Percentiles rank a stretch among this genome's conserved stretches.
Evolutionary conservation across 2,888 invertebrate genomes (phyloP).

Genomic region (Timema cristinae): DNA sequence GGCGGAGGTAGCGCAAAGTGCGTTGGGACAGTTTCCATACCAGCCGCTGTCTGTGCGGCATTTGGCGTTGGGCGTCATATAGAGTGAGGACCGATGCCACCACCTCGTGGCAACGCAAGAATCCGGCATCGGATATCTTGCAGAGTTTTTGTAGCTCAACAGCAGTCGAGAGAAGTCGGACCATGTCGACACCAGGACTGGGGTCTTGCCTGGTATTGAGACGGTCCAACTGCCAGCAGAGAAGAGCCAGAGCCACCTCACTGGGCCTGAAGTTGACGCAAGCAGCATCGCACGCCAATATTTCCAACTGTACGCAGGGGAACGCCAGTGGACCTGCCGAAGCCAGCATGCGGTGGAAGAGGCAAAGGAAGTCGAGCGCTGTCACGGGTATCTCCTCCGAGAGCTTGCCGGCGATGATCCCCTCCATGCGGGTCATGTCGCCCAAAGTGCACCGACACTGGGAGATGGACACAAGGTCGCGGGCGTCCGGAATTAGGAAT

Average conservation of each 20-base stretch:
- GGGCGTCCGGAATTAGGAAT: slow-evolving; percentile 36
- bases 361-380: slow-evolving; percentile 64
- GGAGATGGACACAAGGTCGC: slow-evolving; percentile 63
- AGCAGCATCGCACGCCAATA: slow-evolving; percentile 68
- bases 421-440: slow-evolving; percentile 83
- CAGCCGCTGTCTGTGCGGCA: slow-evolving; percentile 66
- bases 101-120: slow-evolving; percentile 57
- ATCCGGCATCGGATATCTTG: slow-evolving; percentile 66
- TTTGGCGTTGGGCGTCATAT: slow-evolving; percentile 67
- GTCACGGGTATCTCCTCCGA: slow-evolving; percentile 59
- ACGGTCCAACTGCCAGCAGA: slow-evolving; percentile 65
- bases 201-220: slow-evolving; percentile 25
- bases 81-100: slow-evolving; percentile 62
- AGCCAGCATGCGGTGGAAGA: slow-evolving; percentile 60
- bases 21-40: slow-evolving; percentile 73
- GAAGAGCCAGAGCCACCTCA: slow-evolving; percentile 71
- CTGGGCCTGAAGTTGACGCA: slow-evolving; percentile 71
- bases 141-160: slow-evolving; percentile 67
- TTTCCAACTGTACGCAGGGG: slow-evolving; percentile 65
- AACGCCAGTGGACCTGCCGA: slow-evolving; percentile 50
- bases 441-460: slow-evolving; percentile 80
- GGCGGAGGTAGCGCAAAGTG: slow-evolving; percentile 66
- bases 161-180: slow-evolving; percentile 66
- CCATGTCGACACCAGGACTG: slow-evolving; percentile 45
- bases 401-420: slow-evolving; percentile 73